Evolutionary conservation across 2,888 invertebrate genomes (phyloP), one percentile per base, ranked within the genome.

Genomic region (Ochropleura plecta): DNA sequence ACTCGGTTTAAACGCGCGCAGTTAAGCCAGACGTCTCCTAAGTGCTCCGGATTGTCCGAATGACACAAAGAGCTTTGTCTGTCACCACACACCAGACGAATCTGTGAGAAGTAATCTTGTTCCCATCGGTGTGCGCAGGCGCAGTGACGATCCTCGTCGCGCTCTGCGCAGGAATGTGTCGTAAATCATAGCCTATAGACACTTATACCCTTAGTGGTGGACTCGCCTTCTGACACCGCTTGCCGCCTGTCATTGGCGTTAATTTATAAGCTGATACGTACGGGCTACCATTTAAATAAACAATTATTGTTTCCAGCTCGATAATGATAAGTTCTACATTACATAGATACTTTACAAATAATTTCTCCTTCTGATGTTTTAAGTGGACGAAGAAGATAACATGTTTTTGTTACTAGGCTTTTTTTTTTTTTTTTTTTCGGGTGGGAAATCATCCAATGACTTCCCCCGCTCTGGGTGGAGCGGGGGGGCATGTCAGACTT

Each of bases 81-180:
- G 92, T 94, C 93, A 92, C 90, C 92, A 87, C 91, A 93, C 93
- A 91, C 90, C 92, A 88, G 88, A 86, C 88, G 87, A 90, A 90
- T 90, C 90, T 91, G 91, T 91, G 90, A 89, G 93, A 92, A 92
- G 92, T 93, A 94, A 95, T 95, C 91, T 92, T 82, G 91, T 94
- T 95, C 94, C 93, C 94, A 93, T 89, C 88, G 90, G 76, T 78
- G 88, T 86, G 89, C 88, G 90, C 91, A 88, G 88, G 88, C 91
- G 89, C 91, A 90, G 86, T 88, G 89, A 87, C 86, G 85, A 90
- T 89, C 86, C 86, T 89, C 86, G 86, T 85, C 87, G 87, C 84
- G 90, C 90, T 90, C 88, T 88, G 90, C 90, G 84, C 90, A 93
- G 94, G 95, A 95, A 95, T 95, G 94, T 91, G 91, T 89, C 92